A percentile compares a stretch with the other conserved stretches of the same genome.
Conservation (phyloP, 2,888 invertebrate species). For the Polylopha cassiicola region DNA sequence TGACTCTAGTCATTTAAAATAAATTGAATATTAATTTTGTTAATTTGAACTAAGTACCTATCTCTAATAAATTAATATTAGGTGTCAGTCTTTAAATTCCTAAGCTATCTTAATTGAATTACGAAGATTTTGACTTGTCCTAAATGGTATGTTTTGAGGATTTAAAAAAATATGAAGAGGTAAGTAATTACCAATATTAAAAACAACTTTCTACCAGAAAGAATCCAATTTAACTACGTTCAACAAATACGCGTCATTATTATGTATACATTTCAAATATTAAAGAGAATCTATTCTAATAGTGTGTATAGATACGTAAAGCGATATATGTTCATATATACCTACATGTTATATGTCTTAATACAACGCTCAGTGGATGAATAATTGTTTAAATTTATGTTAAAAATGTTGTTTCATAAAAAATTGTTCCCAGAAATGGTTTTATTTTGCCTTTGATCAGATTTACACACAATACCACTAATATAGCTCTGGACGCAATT, state of each 20-base stretch:
- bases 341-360: slow-evolving; percentile 27
- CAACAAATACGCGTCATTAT: too few relatives aligned
- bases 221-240: too few relatives aligned
- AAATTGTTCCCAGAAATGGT: slow-evolving; percentile 48
- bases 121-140: too few relatives aligned
- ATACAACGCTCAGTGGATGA: slow-evolving; percentile 33
- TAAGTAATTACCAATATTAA: too few relatives aligned
- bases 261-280: too few relatives aligned
- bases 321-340: slow-evolving; percentile 20
- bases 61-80: slow-evolving; percentile 32
- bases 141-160: too few relatives aligned
- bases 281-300: slow-evolving; percentile 28
- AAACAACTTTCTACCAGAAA: too few relatives aligned
- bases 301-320: slow-evolving; percentile 15
- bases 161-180: too few relatives aligned
- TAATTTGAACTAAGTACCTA: too few relatives aligned
- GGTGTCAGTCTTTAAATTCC: slow-evolving; percentile 11
- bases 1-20: slow-evolving; percentile 17
- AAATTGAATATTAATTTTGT: too few relatives aligned
- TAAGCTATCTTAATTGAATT: too few relatives aligned
- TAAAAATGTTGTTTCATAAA: slow-evolving; percentile 63
- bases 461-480: background rate
- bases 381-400: slow-evolving; percentile 43
- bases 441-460: slow-evolving; percentile 18
- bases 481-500: too few relatives aligned